Conservation (phyloP, 1,140 invertebrate genomes). For the Drosophila teissieri region DNA sequence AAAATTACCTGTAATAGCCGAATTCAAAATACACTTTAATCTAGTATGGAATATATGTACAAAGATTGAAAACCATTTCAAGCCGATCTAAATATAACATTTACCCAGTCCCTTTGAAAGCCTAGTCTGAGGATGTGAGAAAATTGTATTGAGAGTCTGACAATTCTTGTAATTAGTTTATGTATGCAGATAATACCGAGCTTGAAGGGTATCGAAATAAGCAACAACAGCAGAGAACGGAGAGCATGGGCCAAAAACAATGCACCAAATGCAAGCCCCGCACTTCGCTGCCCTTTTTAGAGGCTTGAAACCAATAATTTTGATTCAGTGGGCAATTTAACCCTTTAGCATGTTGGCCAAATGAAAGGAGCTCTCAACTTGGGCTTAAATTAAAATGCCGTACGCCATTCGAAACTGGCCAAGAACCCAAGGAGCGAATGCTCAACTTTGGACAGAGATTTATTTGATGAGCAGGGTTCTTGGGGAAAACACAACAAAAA, state of each 20-base stretch:
- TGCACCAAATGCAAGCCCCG: slow-evolving; percentile 55
- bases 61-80: no score
- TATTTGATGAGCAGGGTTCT: slow-evolving; percentile 72
- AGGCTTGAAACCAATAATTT: slow-evolving; percentile 84
- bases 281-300: slow-evolving; percentile 28
- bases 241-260: slow-evolving; percentile 68
- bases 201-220: slow-evolving; percentile 10
- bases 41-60: not conserved
- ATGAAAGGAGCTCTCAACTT: slow-evolving; percentile 77
- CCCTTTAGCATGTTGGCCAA: slow-evolving; percentile 81
- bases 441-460: slow-evolving; percentile 72
- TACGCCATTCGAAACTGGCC: slow-evolving; percentile 45
- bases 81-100: no score
- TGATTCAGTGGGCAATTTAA: slow-evolving; percentile 84
- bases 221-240: slow-evolving; percentile 3
- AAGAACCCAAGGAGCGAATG: slow-evolving; percentile 50
- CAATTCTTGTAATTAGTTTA: no score
- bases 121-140: no score
- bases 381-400: slow-evolving; percentile 80
- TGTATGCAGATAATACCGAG: not conserved
- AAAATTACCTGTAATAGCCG: not conserved
- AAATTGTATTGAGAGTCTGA: no score
- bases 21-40: slow-evolving; percentile 7
- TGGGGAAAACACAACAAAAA: slow-evolving; percentile 30
- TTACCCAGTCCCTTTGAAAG: no score